Evolutionary conservation across 2,888 invertebrate genomes (phyloP), one percentile per base, ranked within the genome.

Genomic region (Erebia epiphron): DNA sequence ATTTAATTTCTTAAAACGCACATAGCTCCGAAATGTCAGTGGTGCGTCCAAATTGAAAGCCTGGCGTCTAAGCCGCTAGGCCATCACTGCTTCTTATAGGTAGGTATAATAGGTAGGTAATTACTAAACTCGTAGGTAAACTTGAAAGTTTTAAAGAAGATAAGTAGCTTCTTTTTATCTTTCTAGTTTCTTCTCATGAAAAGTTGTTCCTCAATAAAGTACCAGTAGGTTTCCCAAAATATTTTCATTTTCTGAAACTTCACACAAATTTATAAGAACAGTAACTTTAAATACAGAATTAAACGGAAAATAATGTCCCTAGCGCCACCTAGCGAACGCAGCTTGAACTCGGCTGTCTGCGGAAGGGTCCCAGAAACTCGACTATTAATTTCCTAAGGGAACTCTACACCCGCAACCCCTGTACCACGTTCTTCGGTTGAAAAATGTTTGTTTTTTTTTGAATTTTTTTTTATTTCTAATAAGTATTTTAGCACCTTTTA

Each of bases 331-430:
- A 86, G 79, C 82, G 84, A 77, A 63, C 21, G 49, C 52, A 68
- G 77, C 71, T 73, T 21, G 87, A 88, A 91, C 86, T 76, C 77
- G 76, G 71, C 75, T 68, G 71, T 67, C 75, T 75, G 75, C 78
- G 75, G 82, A 88, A 88, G 87, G 89, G 87, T 86, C 85, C 81
- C 80, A 80, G 81, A 79, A 80, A 83, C 84, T 83, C 81, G 79
- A 79, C 87, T 86, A 91, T 91, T 91, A 91, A 92, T 93, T 92
- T 92, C 91, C 91, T 91, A 90, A 90, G 91, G 91, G 91, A 90
- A 83, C 89, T 86, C 86, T 77, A 82, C 86, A 86, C 87, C 83
- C 87, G 79, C 75, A 75, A 72, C 76, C 87, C 87, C 80, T 69
- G 79, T 92, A 92, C 92, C 87, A 92, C 21, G 66, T 71, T 63